phyloP scores from a whole-genome alignment of 37 sponge, comb jelly and placozoan genomes.

The Amphimedon queenslandica region DNA sequence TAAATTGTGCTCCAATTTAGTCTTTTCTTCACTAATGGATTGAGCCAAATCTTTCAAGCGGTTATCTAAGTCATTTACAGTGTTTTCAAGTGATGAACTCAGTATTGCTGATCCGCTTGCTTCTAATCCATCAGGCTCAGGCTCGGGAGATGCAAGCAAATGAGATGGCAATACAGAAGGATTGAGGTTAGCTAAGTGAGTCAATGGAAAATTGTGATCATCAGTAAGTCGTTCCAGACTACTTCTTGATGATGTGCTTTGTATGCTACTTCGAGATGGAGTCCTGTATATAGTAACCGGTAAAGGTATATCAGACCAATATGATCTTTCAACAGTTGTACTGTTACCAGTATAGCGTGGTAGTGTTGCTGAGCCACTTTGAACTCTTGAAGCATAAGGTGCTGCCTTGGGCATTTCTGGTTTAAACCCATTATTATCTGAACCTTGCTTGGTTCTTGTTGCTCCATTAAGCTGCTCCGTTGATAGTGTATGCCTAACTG shows the following conservation, averaged over 20 bases:
- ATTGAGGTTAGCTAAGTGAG: background rate
- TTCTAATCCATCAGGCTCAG: background rate
- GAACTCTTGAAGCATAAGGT: too few species aligned
- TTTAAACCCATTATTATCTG: too few species aligned
- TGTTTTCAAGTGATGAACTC: background rate
- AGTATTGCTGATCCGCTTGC: background rate
- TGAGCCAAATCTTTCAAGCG: background rate
- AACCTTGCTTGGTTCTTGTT: too few species aligned
- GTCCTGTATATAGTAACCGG: slow-evolving; percentile 1
- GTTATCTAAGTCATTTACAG: background rate
- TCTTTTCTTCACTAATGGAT: background rate
- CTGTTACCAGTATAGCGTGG: background rate
- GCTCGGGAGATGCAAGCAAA: too few species aligned
- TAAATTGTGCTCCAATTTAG: background rate
- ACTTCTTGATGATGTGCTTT: background rate
- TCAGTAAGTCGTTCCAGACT: background rate
- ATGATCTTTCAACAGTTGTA: background rate
- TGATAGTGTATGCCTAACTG: too few species aligned
- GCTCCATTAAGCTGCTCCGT: too few species aligned
- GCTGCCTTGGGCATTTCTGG: too few species aligned
- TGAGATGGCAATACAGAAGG: background rate
- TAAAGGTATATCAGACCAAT: background rate
- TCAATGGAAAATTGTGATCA: background rate
- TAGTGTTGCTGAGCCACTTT: background rate
- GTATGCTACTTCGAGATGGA: background rate